phyloP scores from a whole-genome alignment of 2,888 invertebrate species.

The Cheilosia variabilis region DNA sequence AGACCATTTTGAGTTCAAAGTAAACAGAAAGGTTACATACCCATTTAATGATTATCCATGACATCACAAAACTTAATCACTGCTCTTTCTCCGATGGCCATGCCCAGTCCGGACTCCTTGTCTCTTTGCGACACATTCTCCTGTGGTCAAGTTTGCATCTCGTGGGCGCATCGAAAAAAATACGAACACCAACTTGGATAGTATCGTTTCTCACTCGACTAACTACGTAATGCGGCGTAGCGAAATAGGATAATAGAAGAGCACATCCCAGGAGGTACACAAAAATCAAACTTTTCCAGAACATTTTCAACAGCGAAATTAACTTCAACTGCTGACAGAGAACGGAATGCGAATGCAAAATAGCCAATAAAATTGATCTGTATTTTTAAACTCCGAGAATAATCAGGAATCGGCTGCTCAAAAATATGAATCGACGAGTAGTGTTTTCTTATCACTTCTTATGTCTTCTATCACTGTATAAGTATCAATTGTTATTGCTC shows the following conservation, averaged over 20 bases:
- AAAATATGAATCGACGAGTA: too few species aligned
- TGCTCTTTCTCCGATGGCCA: background rate
- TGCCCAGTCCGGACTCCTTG: background rate
- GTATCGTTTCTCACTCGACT: background rate
- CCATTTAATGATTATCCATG: too few species aligned
- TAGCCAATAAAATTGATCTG: background rate
- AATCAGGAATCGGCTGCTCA: too few species aligned
- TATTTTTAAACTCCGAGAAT: too few species aligned
- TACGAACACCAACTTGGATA: background rate
- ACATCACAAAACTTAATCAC: too few species aligned
- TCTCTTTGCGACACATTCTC: conserved; percentile 3
- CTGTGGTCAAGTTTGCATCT: conserved; percentile 30
- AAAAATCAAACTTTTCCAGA: background rate
- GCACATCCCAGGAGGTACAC: background rate
- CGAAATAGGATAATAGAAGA: background rate
- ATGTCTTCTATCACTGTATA: too few species aligned
- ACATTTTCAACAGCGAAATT: background rate
- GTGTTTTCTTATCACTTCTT: too few species aligned
- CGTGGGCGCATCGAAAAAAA: background rate
- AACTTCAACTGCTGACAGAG: background rate
- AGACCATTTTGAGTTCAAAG: too few species aligned
- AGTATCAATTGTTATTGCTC: too few species aligned
- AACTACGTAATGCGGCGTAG: background rate
- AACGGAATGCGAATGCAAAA: background rate
- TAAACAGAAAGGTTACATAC: too few species aligned